Base-by-base conservation (phyloP, 2,888 invertebrate genomes). In the Campaea margaritaria region DNA sequence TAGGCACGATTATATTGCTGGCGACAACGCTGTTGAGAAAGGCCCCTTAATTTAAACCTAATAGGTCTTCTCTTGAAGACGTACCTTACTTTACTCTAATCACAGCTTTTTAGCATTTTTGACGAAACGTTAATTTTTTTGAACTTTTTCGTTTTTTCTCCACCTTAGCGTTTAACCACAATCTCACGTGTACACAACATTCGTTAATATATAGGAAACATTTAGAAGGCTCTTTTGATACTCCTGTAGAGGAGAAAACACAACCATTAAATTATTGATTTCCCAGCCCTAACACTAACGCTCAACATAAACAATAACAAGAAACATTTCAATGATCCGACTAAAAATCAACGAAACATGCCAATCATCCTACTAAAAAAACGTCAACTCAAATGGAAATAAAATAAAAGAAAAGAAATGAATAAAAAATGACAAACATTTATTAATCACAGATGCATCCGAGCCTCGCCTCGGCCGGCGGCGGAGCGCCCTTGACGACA, bases 381-480 rank as follows among this genome's bases (percentile, higher is more conserved):
- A 31, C 21, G 15, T 4, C 42, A 55, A 16, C 41, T 13, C 0
- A 10, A 52, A 41, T 38, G 27, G 15, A 46, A 57, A 67, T 58
- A 56, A 65, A 64, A 65, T n/a, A 83, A 78, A 79, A 76, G 73
- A 77, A 77, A 70, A 74, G 62, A 74, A 70, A 71, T 73, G 70
- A 72, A 69, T 73, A 79, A 83, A 87, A 85, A 84, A 79, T 73
- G 76, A 77, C 79, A 85, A 83, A 82, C 31, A 81, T 89, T 90
- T 89, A 89, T 89, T 89, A 85, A 91, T 90, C 91, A 91, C 91
- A 89, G 90, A 83, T 85, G 81, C 73, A 73, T 71, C 65, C 74
- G 77, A 73, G 73, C 74, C 71, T 28, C 15, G n/a, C 3, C 11
- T 8, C 68, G 71, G 73, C n/a, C 68, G 71, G 73, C 63, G 70